These are phyloP conservation scores for Rhadinocentrus ornatus DNA, from an alignment of 2,797 vertebrate species.

Conservation along the genomic window DNA sequence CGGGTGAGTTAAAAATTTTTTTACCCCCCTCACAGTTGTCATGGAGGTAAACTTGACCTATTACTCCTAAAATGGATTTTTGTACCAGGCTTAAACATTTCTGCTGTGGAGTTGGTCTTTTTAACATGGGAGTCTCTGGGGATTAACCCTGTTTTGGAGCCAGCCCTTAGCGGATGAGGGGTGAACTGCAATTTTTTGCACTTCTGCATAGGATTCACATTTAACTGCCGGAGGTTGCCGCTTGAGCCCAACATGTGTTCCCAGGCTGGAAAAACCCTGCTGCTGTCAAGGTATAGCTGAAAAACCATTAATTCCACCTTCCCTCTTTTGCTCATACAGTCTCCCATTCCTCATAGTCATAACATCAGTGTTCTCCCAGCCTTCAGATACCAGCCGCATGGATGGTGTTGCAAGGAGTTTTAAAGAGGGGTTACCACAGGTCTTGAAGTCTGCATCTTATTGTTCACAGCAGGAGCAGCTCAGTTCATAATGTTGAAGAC, in stretches of 20 bases:
- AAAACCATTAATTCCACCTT: slow-evolving; percentile 65
- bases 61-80: too few species aligned
- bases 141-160: too few species aligned
- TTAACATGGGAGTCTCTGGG: too few species aligned
- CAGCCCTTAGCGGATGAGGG: too few species aligned
- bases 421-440: slow-evolving; percentile 7
- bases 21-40: too few species aligned
- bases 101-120: too few species aligned
- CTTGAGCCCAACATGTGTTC: slow-evolving; percentile 66
- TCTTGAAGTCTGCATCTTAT: slow-evolving; percentile 42
- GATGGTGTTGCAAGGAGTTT: slow-evolving; percentile 23
- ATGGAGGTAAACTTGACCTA: too few species aligned
- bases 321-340: slow-evolving; percentile 17
- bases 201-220: too few species aligned
- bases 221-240: too few species aligned
- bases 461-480: slow-evolving; percentile 53
- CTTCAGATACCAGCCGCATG: slow-evolving; percentile 46
- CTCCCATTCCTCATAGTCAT: slow-evolving; percentile 43
- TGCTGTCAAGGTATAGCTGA: slow-evolving; percentile 46
- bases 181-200: too few species aligned
- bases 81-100: too few species aligned
- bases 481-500: slow-evolving; percentile 50
- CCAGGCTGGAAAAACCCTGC: slow-evolving; percentile 63
- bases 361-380: slow-evolving; percentile 45
- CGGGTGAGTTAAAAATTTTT: too few species aligned